Evolutionary conservation across 2,797 vertebrate species (phyloP), one percentile per base, ranked within the genome.

Genomic region (Varecia variegata): DNA sequence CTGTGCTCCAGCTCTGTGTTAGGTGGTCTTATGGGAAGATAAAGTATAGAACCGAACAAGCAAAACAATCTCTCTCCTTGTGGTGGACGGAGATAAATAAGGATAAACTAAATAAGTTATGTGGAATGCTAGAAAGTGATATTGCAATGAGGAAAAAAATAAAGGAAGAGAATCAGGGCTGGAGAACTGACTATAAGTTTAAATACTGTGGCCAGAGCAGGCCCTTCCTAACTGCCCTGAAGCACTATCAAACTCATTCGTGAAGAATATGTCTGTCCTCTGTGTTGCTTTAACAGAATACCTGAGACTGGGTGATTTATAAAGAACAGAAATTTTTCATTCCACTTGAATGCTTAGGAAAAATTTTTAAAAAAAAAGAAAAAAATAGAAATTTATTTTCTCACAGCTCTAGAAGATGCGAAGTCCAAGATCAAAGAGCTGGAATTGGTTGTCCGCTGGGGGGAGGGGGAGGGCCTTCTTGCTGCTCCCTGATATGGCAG

Each of bases 71-170:
- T 93, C 38, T 88, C 40, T 79, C 47, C 32, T 68, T 35, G 1
- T 45, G 23, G 43, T 30, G 12, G 45, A 40, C 32, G 10, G 32
- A 38, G 3, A 30, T 25, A 76, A 45, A 68, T 43, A 90, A 73
- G 27, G 87, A 88, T 54, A 77, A 95, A 65, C 5, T 81, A 38
- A 73, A 68, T 32, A 15, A 60, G n/a, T 43, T 35, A 86, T 40
- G 14, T n/a, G 38, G 30, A 67, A 77, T 68, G 15, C 38, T 56
- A 71, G 68, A 79, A 87, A 74, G n/a, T 56, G 62, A n/a, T 65
- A 7, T 30, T 32, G 4, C 21, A 60, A 17, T 54, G 23, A 52
- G 7, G 32, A 5, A 32, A 14, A 58, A 56, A 35, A 54, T 56
- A 30, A 68, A 88, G 32, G 5, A 87, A 14, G 50, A 84, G 15